phyloP scores from a whole-genome alignment of 2,797 vertebrate species.

The Pteronotus mesoamericanus region DNA sequence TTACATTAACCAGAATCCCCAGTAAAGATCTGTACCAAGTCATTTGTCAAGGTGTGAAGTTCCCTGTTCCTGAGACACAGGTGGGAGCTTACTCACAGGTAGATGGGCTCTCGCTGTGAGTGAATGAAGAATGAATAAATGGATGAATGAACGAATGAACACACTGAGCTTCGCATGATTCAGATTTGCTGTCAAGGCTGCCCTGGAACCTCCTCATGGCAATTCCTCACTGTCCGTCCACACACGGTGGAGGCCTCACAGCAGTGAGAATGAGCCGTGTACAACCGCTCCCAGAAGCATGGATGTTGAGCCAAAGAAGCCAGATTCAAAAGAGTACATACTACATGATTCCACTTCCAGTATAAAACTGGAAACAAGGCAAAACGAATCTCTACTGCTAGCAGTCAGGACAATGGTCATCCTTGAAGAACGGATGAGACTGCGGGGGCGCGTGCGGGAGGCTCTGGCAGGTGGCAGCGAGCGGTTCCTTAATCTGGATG shows the following conservation, averaged over 20 bases:
- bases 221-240: fast-evolving
- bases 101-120: neutral
- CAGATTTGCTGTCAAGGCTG: neutral
- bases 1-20: neutral
- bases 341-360: fast-evolving
- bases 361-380: neutral
- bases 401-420: neutral
- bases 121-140: neutral
- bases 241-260: neutral
- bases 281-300: neutral
- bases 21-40: neutral
- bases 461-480: neutral
- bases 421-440: neutral
- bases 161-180: neutral
- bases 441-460: fast-evolving
- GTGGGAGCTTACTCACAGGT: neutral
- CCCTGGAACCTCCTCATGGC: neutral
- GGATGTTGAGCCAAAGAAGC: neutral
- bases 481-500: neutral
- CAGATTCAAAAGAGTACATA: neutral
- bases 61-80: neutral
- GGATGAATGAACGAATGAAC: too few relatives aligned
- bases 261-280: fast-evolving
- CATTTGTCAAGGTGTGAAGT: neutral
- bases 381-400: fast-evolving